These are phyloP conservation scores for Alsophila aescularia DNA, from an alignment of 2,888 invertebrate genomes.

Conservation along the genomic window DNA sequence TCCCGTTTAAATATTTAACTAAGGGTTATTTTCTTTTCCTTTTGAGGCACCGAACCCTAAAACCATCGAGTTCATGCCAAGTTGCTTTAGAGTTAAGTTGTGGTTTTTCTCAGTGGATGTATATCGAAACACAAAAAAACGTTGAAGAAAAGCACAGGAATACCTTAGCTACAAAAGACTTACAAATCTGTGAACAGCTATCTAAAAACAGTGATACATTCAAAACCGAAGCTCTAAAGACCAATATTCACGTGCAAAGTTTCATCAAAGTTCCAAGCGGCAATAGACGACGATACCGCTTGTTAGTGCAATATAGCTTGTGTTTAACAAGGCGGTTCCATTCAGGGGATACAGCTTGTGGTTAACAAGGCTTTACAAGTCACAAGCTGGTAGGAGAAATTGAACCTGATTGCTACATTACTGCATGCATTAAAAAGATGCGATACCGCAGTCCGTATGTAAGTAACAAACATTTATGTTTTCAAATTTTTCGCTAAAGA, in stretches of 20 bases:
- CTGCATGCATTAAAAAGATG: background rate
- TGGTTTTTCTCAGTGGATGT: no score
- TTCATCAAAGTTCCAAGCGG: slow-evolving; percentile 10
- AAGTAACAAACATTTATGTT: no score
- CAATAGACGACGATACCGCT: slow-evolving; percentile 8
- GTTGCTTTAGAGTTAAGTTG: no score
- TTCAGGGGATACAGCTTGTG: background rate
- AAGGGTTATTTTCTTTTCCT: no score
- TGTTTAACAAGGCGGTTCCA: slow-evolving; percentile 3
- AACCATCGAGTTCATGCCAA: no score
- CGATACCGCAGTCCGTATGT: no score
- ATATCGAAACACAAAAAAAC: no score
- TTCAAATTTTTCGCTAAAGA: no score
- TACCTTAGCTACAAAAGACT: background rate
- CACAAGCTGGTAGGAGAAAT: background rate
- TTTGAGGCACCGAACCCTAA: no score
- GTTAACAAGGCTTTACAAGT: slow-evolving; percentile 7
- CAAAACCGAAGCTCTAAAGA: background rate
- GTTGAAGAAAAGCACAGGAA: background rate
- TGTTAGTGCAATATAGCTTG: background rate
- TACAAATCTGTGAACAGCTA: background rate
- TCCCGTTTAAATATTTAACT: no score
- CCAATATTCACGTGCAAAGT: slow-evolving; percentile 17
- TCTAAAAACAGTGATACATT: background rate
- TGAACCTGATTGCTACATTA: background rate